A percentile compares a stretch with the other conserved stretches of the same genome.
Conservation (phyloP, 1,140 invertebrate species). For the Gonatopus flavifemur region DNA sequence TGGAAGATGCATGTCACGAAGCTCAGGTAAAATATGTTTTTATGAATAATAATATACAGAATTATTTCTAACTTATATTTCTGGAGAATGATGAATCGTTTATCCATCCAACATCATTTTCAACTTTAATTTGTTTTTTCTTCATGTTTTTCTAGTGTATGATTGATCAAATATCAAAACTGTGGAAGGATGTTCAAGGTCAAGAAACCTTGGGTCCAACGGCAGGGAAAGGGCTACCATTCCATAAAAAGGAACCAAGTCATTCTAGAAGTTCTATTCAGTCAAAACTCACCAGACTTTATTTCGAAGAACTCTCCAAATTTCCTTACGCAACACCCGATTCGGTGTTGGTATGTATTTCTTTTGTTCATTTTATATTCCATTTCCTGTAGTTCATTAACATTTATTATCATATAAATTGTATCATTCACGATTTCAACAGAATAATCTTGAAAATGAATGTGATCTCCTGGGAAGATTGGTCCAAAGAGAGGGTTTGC, state of each 20-base stretch:
- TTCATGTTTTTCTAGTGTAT: constrained; percentile 38
- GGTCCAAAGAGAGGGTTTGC: constrained; percentile 79
- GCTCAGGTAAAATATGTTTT: constrained; percentile 47
- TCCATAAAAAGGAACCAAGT: constrained; percentile 48
- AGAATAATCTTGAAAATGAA: constrained; percentile 70
- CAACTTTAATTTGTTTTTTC: too few relatives aligned
- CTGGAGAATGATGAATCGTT: too few relatives aligned
- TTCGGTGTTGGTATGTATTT: constrained; percentile 49
- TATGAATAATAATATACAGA: constrained; percentile 1
- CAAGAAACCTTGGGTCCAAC: constrained; percentile 33
- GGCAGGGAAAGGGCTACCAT: constrained; percentile 34
- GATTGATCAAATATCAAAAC: constrained; percentile 48
- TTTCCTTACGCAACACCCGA: constrained; percentile 53
- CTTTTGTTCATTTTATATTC: neutral
- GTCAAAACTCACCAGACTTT: constrained; percentile 53
- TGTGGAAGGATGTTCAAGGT: constrained; percentile 38
- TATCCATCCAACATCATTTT: too few relatives aligned
- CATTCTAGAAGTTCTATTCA: constrained; percentile 53
- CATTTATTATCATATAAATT: neutral
- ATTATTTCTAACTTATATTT: too few relatives aligned
- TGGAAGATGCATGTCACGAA: constrained; percentile 53
- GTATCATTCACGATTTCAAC: constrained; percentile 12
- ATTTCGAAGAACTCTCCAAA: constrained; percentile 54
- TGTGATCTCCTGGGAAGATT: constrained; percentile 83
- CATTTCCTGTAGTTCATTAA: neutral